Conservation (phyloP, 2,888 invertebrate genomes). For the Uropetala carovei region DNA sequence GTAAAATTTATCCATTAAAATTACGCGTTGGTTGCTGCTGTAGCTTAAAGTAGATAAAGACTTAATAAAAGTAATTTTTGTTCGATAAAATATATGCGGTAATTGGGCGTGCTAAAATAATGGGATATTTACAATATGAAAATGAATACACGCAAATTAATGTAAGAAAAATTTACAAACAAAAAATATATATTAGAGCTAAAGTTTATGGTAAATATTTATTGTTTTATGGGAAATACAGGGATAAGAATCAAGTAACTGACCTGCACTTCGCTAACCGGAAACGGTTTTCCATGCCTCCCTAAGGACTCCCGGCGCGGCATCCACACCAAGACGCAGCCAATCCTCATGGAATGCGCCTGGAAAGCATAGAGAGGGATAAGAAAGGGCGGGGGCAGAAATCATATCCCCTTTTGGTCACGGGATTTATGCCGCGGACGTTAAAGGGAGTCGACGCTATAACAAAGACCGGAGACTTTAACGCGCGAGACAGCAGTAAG, state of each 20-base stretch:
- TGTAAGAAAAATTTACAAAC: background rate
- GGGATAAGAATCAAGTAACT: slow-evolving; percentile 14
- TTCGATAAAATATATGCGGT: background rate
- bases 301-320: slow-evolving; percentile 21
- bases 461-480: slow-evolving; percentile 3
- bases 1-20: no score
- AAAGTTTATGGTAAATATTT: background rate
- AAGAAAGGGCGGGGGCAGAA: background rate
- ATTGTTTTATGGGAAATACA: no score
- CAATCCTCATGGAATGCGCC: slow-evolving; percentile 66
- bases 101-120: background rate
- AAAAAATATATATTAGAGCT: background rate
- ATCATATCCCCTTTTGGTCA: background rate
- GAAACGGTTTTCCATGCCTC: slow-evolving; percentile 23
- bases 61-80: no score
- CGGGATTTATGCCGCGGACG: background rate
- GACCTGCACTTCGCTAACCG: slow-evolving; percentile 66
- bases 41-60: background rate
- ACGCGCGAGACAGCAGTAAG: background rate
- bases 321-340: slow-evolving; percentile 67
- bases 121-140: background rate
- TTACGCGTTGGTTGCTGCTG: no score
- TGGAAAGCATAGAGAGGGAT: slow-evolving; percentile 65
- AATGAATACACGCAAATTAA: background rate
- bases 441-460: background rate